Evolutionary conservation across 2,888 invertebrate species (phyloP).

Genomic region (Nezara viridula): DNA sequence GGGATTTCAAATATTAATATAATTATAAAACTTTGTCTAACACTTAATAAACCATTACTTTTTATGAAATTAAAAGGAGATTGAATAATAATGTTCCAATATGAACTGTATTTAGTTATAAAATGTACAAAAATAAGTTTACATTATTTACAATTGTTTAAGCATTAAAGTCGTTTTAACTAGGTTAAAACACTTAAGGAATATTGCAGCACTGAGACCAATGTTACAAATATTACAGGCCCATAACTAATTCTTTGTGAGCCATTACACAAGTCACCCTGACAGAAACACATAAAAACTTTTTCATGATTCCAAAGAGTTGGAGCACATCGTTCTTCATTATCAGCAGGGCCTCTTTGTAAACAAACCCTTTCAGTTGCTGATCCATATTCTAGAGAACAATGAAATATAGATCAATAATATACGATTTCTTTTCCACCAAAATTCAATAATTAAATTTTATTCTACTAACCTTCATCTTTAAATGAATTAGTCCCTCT

Average conservation of each 20-base stretch:
- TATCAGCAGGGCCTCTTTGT: conserved; percentile 88
- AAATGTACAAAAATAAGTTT: conserved; percentile 11
- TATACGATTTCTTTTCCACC: background rate
- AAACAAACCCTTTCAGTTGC: conserved; percentile 91
- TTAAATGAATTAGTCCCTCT: conserved; percentile 80
- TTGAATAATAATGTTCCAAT: background rate
- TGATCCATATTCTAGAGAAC: conserved; percentile 65
- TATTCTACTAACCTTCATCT: conserved; percentile 74
- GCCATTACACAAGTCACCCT: conserved; percentile 88
- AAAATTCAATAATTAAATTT: background rate
- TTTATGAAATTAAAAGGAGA: background rate
- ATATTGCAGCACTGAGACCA: background rate
- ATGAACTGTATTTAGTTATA: conserved; percentile 10
- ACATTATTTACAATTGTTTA: conserved; percentile 11
- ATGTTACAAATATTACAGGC: background rate
- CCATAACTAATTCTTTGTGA: conserved; percentile 64
- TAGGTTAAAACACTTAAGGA: background rate
- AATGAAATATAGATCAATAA: background rate
- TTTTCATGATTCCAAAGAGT: conserved; percentile 85
- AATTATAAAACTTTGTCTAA: background rate
- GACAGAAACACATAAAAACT: conserved; percentile 92
- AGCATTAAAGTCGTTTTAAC: background rate
- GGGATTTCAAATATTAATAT: background rate
- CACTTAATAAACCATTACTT: too few species aligned
- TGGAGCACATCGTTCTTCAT: conserved; percentile 90